phyloP scores from a whole-genome alignment of 2,888 invertebrate species.

The Bugulina stolonifera region DNA sequence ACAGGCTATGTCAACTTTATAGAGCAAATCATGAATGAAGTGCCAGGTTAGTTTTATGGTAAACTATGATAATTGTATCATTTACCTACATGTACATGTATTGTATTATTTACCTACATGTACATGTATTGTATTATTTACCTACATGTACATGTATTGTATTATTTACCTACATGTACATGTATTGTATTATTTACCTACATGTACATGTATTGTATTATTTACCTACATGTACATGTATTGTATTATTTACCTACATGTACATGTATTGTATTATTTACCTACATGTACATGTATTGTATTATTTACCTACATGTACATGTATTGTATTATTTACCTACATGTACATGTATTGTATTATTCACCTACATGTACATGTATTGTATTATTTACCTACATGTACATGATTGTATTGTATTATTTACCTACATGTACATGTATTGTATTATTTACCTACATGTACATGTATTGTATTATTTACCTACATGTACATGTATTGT shows the following conservation, averaged over 20 bases:
- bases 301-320: neutral
- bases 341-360: neutral
- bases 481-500: neutral
- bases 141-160: neutral
- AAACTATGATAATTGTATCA: neutral
- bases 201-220: too few species aligned
- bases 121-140: neutral
- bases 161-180: neutral
- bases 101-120: neutral
- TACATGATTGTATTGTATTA: neutral
- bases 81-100: neutral
- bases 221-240: too few species aligned
- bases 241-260: neutral
- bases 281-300: neutral
- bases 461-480: neutral
- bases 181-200: too few species aligned
- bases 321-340: neutral
- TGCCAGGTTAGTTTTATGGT: slow-evolving; percentile 12
- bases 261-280: neutral
- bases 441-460: neutral
- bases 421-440: neutral
- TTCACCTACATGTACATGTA: too few species aligned
- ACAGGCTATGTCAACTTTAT: neutral
- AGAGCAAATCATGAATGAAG: slow-evolving; percentile 24
- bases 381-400: too few species aligned